A percentile compares a stretch with the other conserved stretches of the same genome.
Evolutionary conservation across 30 jellyfish, hydroid and myxozoan genomes (phyloP).

Genomic region (Cassiopea andromeda): DNA sequence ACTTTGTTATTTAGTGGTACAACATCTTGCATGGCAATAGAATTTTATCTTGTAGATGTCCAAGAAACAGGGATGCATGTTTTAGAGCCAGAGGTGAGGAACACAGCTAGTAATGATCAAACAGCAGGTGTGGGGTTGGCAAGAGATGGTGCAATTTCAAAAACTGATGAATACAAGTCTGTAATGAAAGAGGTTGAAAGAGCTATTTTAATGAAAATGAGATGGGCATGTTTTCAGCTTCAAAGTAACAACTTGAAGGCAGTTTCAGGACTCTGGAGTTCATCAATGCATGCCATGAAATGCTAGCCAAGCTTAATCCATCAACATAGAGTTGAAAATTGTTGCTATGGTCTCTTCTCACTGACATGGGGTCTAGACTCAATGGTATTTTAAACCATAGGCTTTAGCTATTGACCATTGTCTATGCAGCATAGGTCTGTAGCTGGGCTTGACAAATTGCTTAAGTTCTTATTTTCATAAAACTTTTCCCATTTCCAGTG

Average conservation of each 20-base stretch:
- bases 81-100: neutral
- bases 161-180: conserved; percentile 64
- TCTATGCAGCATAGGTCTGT: too few species aligned
- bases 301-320: conserved; percentile 6
- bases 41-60: neutral
- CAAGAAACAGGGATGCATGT: neutral
- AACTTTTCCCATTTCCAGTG: too few species aligned
- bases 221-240: conserved; percentile 51
- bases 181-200: conserved; percentile 45
- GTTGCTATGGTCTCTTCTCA: neutral
- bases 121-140: neutral
- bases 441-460: too few species aligned
- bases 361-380: neutral
- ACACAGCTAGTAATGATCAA: conserved; percentile 1
- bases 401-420: too few species aligned
- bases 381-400: too few species aligned
- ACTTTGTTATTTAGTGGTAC: too few species aligned
- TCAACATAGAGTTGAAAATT: neutral
- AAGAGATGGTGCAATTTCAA: conserved; percentile 2
- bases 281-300: conserved; percentile 50
- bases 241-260: conserved; percentile 40
- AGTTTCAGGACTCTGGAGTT: conserved; percentile 34
- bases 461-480: too few species aligned
- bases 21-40: too few species aligned
- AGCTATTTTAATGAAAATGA: conserved; percentile 61